Percentiles rank a stretch among this genome's conserved stretches.
Conservation (phyloP, 1,140 invertebrate genomes). For the Eueides isabella region DNA sequence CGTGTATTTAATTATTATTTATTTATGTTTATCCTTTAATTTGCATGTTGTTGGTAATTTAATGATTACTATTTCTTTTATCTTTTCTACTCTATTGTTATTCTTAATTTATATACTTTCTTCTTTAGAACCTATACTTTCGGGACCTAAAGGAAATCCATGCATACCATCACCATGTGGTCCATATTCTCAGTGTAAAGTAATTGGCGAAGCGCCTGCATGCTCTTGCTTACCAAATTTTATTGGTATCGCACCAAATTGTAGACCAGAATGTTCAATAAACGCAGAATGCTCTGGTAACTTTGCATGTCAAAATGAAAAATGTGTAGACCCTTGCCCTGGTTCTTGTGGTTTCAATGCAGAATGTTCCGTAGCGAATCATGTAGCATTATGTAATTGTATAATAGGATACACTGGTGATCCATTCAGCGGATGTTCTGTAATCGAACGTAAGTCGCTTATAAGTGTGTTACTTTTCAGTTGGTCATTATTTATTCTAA, state of each 20-base stretch:
- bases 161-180: slow-evolving; percentile 92
- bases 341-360: slow-evolving; percentile 89
- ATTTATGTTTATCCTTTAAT: slow-evolving; percentile 81
- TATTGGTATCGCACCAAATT: slow-evolving; percentile 85
- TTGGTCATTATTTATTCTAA: not conserved
- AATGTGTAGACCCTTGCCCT: slow-evolving; percentile 91
- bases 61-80: slow-evolving; percentile 40
- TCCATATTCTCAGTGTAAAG: slow-evolving; percentile 89
- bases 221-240: slow-evolving; percentile 88
- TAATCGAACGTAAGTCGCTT: slow-evolving; percentile 72
- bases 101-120: slow-evolving; percentile 60
- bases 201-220: slow-evolving; percentile 86
- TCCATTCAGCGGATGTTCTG: slow-evolving; percentile 87
- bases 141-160: slow-evolving; percentile 83
- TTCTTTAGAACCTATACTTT: slow-evolving; percentile 79
- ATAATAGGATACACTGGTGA: slow-evolving; percentile 87
- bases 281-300: slow-evolving; percentile 89
- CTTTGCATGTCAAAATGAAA: slow-evolving; percentile 89
- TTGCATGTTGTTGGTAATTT: slow-evolving; percentile 54
- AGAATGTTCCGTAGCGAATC: slow-evolving; percentile 87
- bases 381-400: slow-evolving; percentile 90
- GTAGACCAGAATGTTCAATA: slow-evolving; percentile 89
- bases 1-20: slow-evolving; percentile 33
- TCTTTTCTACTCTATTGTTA: slow-evolving; percentile 57
- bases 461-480: not conserved